These are phyloP conservation scores for Orycteropus afer DNA, from an alignment of 2,113 vertebrate genomes.

Conservation along the genomic window DNA sequence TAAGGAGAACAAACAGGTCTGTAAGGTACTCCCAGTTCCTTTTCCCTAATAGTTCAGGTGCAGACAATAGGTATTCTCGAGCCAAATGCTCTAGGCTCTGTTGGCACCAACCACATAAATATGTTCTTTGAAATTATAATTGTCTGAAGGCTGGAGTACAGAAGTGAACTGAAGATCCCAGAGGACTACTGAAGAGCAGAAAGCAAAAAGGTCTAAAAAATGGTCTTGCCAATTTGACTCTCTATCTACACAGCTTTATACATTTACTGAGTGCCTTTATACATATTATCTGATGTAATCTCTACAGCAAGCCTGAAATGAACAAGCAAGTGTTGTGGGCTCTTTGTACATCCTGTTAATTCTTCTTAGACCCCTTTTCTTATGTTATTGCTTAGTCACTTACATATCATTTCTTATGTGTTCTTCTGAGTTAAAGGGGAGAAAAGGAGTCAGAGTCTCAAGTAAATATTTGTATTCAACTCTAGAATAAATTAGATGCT, in stretches of 20 bases:
- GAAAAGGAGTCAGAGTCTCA: slow-evolving; percentile 8
- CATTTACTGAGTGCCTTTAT: not conserved
- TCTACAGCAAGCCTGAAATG: not conserved
- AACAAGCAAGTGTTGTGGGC: not conserved
- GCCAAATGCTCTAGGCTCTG: slow-evolving; percentile 38
- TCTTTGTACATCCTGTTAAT: slow-evolving; percentile 18
- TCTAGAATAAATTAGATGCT: slow-evolving; percentile 36
- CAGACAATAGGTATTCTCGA: slow-evolving; percentile 31
- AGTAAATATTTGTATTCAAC: slow-evolving; percentile 45
- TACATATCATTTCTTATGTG: slow-evolving; percentile 29
- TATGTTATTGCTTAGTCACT: slow-evolving; percentile 50
- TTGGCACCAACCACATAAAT: not conserved
- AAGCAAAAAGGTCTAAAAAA: not conserved
- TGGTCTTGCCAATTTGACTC: not conserved
- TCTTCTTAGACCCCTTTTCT: slow-evolving; percentile 22
- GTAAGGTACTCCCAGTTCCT: not conserved
- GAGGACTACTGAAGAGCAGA: not conserved
- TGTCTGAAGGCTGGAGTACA: not conserved
- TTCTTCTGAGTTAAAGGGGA: slow-evolving; percentile 29
- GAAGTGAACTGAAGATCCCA: not conserved
- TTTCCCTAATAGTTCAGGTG: not conserved
- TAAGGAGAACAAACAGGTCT: slow-evolving; percentile 51
- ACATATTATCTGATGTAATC: not conserved
- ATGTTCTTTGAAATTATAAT: slow-evolving; percentile 58
- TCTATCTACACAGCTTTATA: not conserved